phyloP scores from a whole-genome alignment of 2,113 vertebrate species.

The Megaceryle torquata region DNA sequence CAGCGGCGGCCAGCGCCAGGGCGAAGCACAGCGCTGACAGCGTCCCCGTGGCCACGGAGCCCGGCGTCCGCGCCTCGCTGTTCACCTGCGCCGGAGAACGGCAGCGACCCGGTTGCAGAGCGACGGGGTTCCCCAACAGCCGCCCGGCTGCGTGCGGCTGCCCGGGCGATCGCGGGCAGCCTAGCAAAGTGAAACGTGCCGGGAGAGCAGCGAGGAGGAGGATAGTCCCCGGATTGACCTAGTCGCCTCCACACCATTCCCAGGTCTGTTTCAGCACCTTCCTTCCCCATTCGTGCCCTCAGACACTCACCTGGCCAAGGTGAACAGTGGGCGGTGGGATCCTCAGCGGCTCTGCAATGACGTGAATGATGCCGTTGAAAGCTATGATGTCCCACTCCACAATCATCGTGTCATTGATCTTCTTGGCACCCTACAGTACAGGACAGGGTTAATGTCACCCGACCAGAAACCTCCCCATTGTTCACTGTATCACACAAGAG shows the following conservation, averaged over 20 bases:
- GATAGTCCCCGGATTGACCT: fast-evolving
- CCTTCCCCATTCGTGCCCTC: fast-evolving
- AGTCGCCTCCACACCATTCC: background rate
- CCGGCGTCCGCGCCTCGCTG: fast-evolving
- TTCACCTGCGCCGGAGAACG: background rate
- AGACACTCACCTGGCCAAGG: background rate
- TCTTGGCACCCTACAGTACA: constrained; percentile 66
- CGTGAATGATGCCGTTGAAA: constrained; percentile 90
- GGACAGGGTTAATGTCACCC: background rate
- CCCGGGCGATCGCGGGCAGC: background rate
- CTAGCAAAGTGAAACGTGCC: fast-evolving
- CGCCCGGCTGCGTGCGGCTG: background rate
- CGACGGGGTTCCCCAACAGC: fast-evolving
- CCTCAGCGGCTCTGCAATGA: constrained; percentile 81
- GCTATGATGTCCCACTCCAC: constrained; percentile 89
- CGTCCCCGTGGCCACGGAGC: background rate
- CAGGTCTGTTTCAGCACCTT: background rate
- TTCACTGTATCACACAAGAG: background rate
- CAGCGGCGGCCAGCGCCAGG: background rate
- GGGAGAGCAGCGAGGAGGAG: background rate
- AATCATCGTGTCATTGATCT: constrained; percentile 79
- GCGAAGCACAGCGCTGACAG: background rate
- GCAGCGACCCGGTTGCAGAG: background rate
- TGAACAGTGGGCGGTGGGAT: constrained; percentile 69
- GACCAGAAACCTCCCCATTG: background rate